Evolutionary conservation across 2,797 vertebrate species (phyloP), one percentile per base, ranked within the genome.

Genomic region (Balearica regulorum): DNA sequence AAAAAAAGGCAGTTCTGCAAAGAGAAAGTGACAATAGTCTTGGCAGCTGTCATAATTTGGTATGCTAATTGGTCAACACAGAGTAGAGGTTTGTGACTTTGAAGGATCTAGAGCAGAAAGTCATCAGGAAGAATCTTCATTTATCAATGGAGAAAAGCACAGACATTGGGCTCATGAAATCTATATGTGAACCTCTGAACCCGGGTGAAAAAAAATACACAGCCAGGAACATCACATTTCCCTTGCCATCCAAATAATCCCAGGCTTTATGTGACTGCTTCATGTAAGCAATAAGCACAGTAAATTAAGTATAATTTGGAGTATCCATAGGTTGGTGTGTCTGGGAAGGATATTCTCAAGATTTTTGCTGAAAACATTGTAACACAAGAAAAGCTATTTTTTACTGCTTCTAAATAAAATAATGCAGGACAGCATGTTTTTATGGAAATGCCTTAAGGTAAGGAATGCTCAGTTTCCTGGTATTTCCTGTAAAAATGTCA

Each of bases 401-500:
- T 69, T 35, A 49, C 18, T 16, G 28, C 31, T 69, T 91, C 73
- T 84, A 82, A 96, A 92, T 95, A 68, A 92, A 94, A 94, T 58
- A 55, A 80, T 87, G 72, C 6, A 94, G 48, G 60, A 92, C 39
- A 89, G 43, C 8, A 69, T 71, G 73, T 90, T 97, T 96, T 94
- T 87, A 65, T 70, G 64, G 93, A 96, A 97, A 93, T 93, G 11
- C 55, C 31, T 2, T 72, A 18, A 83, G 61, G 61, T 82, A 86
- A 84, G 76, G 83, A 95, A 96, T 43, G 44, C 35, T 96, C 71
- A 41, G 11, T 37, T 96, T 77, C 91, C 83, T 93, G 93, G 86
- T 91, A 96, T 97, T 97, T 97, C 94, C 94, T 97, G 83, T 82
- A 66, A 94, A 96, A 97, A 75, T 76, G 78, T 79, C 92, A 96